Evolutionary conservation across 2,797 vertebrate species (phyloP), one percentile per base, ranked within the genome.

Genomic region (Thamnophis elegans): DNA sequence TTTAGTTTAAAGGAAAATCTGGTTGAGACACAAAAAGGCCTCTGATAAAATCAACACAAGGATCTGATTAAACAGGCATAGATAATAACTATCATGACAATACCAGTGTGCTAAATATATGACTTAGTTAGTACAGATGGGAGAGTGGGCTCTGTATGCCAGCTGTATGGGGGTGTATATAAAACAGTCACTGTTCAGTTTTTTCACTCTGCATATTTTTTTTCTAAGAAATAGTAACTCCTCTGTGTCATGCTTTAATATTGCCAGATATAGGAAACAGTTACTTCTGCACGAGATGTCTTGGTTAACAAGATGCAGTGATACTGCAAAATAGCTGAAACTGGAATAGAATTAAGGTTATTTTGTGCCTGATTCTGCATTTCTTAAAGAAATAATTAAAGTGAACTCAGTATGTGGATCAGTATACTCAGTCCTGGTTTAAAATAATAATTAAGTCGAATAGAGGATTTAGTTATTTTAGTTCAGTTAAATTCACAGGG

Each of bases 91-190:
- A 93, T 92, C 94, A 32, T 89, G 88, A 87, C 62, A 94, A 0
- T 60, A 86, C 88, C 91, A 94, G 93, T 58, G 65, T 90, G 78
- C 85, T 91, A 82, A 96, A 87, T 90, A 91, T 92, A 87, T 95
- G 65, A 73, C 85, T 93, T 94, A 90, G 92, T 93, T 94, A 89
- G 92, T 95, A 94, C 96, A 97, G 96, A 96, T 96, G 94, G 96
- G 55, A 94, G 91, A 96, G 94, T 96, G 94, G 95, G 94, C 91
- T 92, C 65, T 94, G 91, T 93, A 91, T 96, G 96, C 91, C 95
- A 93, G 91, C 93, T 96, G 90, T 65, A 94, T 91, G 88, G 91
- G 96, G 93, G 91, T 78, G 93, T 92, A 54, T 91, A 93, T 62
- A 92, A 94, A 94, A 86, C 92, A 95, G 60, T 65, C 94, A 93